phyloP scores from a whole-genome alignment of 2,888 invertebrate genomes.

The Acronicta aceris region DNA sequence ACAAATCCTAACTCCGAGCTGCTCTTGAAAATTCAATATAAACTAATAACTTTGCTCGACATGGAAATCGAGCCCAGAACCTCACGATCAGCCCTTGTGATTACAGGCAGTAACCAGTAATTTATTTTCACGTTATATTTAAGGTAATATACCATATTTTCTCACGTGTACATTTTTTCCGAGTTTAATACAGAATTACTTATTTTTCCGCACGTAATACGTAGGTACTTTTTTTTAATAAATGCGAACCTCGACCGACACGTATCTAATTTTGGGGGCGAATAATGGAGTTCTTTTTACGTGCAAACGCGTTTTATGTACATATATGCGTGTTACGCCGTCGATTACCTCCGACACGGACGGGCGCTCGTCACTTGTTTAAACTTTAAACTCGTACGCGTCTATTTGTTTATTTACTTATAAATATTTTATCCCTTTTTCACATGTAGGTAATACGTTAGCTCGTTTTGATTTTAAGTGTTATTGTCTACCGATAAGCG shows the following conservation, averaged over 20 bases:
- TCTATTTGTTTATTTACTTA: slow-evolving; percentile 37
- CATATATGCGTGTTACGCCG: slow-evolving; percentile 55
- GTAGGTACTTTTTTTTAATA: slow-evolving; percentile 55
- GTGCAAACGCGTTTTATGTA: slow-evolving; percentile 69
- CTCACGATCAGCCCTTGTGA: no score
- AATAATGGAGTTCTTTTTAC: slow-evolving; percentile 71
- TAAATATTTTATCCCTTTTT: slow-evolving; percentile 31
- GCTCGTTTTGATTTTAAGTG: neutral
- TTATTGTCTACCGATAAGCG: no score
- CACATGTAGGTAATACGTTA: neutral
- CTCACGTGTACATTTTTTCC: slow-evolving; percentile 15
- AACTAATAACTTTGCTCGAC: no score
- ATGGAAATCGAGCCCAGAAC: no score
- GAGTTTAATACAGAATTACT: slow-evolving; percentile 35
- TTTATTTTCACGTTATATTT: neutral
- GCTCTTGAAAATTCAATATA: no score
- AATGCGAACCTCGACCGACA: slow-evolving; percentile 55
- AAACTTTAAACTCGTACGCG: slow-evolving; percentile 37
- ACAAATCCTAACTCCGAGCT: no score
- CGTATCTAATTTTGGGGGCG: slow-evolving; percentile 71
- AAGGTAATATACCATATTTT: neutral
- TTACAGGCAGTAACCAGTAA: neutral
- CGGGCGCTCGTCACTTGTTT: slow-evolving; percentile 48
- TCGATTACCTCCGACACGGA: slow-evolving; percentile 45
- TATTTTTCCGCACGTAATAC: slow-evolving; percentile 30